phyloP scores from a whole-genome alignment of 1,140 invertebrate genomes.

The Macrocentrus cingulum region DNA sequence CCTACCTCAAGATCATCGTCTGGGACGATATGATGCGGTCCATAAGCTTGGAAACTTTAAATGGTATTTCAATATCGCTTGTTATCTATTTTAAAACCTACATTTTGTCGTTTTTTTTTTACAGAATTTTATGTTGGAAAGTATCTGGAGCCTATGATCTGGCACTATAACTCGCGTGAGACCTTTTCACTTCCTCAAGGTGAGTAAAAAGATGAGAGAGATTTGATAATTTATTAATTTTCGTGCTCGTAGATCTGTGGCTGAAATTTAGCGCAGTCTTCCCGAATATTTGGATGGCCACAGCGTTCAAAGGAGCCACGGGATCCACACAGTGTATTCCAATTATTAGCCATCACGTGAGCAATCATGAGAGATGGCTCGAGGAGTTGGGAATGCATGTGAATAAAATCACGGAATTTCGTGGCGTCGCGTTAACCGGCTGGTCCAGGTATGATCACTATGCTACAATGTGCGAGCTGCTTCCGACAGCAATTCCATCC shows the following conservation, averaged over 20 bases:
- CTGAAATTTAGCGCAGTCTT: conserved; percentile 82
- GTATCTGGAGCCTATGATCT: conserved; percentile 85
- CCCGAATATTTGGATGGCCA: conserved; percentile 87
- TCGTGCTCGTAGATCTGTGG: conserved; percentile 72
- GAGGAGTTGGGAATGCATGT: conserved; percentile 59
- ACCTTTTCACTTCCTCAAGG: conserved; percentile 55
- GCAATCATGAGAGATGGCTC: conserved; percentile 71
- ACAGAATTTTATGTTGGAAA: conserved; percentile 69
- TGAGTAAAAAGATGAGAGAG: no score
- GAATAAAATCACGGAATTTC: conserved; percentile 60
- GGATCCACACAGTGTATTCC: conserved; percentile 75
- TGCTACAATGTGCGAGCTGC: conserved; percentile 86
- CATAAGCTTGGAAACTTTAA: conserved; percentile 67
- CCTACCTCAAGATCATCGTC: conserved; percentile 74
- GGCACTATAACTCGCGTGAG: conserved; percentile 65
- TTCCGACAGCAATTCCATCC: conserved; percentile 83
- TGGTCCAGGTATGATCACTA: conserved; percentile 92
- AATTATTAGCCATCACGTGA: conserved; percentile 65
- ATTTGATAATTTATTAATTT: no score
- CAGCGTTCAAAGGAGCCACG: conserved; percentile 88
- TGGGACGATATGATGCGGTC: conserved; percentile 95
- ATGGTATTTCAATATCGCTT: conserved; percentile 47
- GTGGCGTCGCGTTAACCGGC: conserved; percentile 73
- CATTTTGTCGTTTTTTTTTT: no score
- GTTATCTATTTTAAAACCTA: conserved; percentile 2